Evolutionary conservation across 1,140 invertebrate genomes (phyloP).

Genomic region (Cheumatopsyche charites): DNA sequence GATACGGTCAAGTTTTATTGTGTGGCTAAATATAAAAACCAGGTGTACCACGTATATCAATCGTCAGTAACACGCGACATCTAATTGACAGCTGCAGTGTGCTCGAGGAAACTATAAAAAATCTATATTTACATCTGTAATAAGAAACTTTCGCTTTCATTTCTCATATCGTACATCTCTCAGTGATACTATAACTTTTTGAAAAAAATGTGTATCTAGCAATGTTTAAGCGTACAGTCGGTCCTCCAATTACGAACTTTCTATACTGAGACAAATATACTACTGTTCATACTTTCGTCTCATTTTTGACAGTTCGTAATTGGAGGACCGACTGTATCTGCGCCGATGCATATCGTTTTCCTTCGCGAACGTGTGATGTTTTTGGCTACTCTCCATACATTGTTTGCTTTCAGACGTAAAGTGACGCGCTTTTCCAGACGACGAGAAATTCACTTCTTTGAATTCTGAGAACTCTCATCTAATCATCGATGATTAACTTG

Average conservation of each 20-base stretch:
- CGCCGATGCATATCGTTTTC: too few species aligned
- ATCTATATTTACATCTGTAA: too few species aligned
- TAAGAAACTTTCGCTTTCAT: too few species aligned
- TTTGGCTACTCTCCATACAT: conserved; percentile 15
- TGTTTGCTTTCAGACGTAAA: background rate
- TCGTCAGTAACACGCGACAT: background rate
- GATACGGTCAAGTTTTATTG: background rate
- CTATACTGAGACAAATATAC: too few species aligned
- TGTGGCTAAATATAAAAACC: conserved; percentile 11
- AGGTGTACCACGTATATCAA: conserved; percentile 29
- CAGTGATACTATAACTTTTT: too few species aligned
- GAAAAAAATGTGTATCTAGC: too few species aligned
- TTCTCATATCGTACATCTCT: too few species aligned
- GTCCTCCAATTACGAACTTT: too few species aligned
- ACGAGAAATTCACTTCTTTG: background rate
- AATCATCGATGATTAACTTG: background rate
- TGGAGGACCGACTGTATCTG: too few species aligned
- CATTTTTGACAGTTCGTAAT: too few species aligned
- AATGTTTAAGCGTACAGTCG: too few species aligned
- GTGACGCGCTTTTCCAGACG: conserved; percentile 19
- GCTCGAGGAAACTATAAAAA: background rate
- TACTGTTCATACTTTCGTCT: too few species aligned
- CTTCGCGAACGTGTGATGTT: background rate
- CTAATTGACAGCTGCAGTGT: conserved; percentile 16
- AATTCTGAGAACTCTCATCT: background rate